phyloP scores from a whole-genome alignment of 1,140 invertebrate species.

The Adoxophyes honmai region DNA sequence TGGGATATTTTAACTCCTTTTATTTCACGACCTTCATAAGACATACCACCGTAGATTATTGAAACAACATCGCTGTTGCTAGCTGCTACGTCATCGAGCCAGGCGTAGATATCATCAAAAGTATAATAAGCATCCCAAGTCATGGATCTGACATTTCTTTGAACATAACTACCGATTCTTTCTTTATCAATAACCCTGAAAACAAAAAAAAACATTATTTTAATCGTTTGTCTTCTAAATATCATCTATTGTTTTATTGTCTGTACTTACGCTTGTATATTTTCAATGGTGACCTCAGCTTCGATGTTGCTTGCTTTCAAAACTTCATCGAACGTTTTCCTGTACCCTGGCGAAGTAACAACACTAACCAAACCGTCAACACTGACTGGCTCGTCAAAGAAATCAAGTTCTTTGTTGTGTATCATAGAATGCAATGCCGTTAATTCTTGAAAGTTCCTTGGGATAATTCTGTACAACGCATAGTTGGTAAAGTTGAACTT shows the following conservation, averaged over 20 bases:
- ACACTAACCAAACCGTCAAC: background rate
- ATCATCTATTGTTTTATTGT: background rate
- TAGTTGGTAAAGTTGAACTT: slow-evolving; percentile 8
- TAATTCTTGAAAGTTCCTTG: background rate
- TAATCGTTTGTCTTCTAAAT: background rate
- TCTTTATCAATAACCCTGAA: slow-evolving; percentile 16
- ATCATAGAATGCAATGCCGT: background rate
- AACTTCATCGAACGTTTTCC: slow-evolving; percentile 4
- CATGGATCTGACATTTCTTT: slow-evolving; percentile 18
- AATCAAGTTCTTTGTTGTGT: slow-evolving; percentile 7
- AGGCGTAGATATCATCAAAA: slow-evolving; percentile 32
- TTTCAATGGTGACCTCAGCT: slow-evolving; percentile 6
- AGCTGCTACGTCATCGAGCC: slow-evolving; percentile 48
- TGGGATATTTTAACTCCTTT: slow-evolving; percentile 77
- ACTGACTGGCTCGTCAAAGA: slow-evolving; percentile 1
- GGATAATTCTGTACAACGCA: background rate
- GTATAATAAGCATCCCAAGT: slow-evolving; percentile 66
- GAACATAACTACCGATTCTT: background rate
- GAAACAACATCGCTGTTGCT: slow-evolving; percentile 57
- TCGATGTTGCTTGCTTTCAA: slow-evolving; percentile 9
- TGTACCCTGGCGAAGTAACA: background rate
- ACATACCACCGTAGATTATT: slow-evolving; percentile 61
- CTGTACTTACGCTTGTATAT: slow-evolving; percentile 18
- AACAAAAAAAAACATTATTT: background rate
- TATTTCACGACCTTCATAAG: slow-evolving; percentile 77